Evolutionary conservation across 2,797 vertebrate genomes (phyloP).

Genomic region (Leucoraja ocellata): DNA sequence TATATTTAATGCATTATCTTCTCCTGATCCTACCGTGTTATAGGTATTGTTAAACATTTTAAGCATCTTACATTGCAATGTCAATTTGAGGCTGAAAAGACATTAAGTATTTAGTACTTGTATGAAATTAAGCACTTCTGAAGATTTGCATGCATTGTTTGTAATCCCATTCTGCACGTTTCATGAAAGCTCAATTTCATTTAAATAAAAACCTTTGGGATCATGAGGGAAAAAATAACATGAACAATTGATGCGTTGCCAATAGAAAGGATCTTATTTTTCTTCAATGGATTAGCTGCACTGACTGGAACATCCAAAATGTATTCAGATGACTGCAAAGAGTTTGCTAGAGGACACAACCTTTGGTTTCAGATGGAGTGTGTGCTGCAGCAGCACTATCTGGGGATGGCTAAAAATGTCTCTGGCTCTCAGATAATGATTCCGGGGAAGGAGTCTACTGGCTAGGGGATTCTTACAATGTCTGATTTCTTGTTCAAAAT

Average conservation of each 20-base stretch:
- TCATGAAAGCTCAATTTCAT: background rate
- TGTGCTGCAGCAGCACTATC: background rate
- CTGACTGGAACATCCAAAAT: background rate
- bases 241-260: background rate
- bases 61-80: background rate
- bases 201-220: background rate
- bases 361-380: background rate
- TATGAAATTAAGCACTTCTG: background rate
- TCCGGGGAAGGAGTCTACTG: background rate
- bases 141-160: background rate
- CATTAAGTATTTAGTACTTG: background rate
- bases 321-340: background rate
- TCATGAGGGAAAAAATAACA: background rate
- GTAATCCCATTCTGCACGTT: background rate
- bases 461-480: background rate
- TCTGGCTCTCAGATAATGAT: background rate
- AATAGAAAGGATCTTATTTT: background rate
- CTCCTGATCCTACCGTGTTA: background rate
- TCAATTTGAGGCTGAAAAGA: background rate
- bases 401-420: conserved; percentile 17
- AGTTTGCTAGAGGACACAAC: background rate
- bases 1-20: background rate
- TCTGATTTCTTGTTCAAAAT: background rate
- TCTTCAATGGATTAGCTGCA: background rate
- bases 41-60: background rate